These are phyloP conservation scores for Catocala sponsa DNA, from an alignment of 2,888 invertebrate genomes.

Conservation along the genomic window DNA sequence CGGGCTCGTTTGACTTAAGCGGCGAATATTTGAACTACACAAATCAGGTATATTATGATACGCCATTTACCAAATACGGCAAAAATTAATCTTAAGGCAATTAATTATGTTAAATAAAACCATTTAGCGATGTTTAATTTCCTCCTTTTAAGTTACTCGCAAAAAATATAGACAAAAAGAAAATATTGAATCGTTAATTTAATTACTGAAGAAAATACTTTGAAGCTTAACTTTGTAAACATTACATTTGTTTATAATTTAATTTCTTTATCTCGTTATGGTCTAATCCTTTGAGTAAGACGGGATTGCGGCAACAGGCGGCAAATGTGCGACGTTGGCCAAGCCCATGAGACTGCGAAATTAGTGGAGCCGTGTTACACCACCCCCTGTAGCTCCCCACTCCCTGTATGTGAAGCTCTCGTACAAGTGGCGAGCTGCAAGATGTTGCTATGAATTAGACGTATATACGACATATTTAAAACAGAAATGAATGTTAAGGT, in stretches of 20 bases:
- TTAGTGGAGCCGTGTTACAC: conserved; percentile 72
- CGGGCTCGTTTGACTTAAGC: no score
- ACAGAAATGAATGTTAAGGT: conserved; percentile 12
- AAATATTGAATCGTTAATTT: neutral
- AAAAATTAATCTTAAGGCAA: no score
- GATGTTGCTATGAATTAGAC: conserved; percentile 32
- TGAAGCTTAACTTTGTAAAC: neutral
- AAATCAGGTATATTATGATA: neutral
- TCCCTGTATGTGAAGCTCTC: conserved; percentile 53
- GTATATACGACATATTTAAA: conserved; percentile 12
- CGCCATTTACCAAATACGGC: neutral
- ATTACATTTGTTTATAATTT: conserved; percentile 51
- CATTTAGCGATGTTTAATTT: no score
- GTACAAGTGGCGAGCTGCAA: conserved; percentile 52
- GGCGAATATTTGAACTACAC: neutral
- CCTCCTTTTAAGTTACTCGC: no score
- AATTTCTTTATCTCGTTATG: conserved; percentile 64
- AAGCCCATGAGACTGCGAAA: conserved; percentile 75
- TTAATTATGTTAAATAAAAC: no score
- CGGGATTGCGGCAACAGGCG: conserved; percentile 67
- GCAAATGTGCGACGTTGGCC: conserved; percentile 60
- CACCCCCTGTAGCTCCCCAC: conserved; percentile 43
- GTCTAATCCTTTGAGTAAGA: conserved; percentile 67
- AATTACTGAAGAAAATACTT: neutral
- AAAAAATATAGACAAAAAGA: no score